These are phyloP conservation scores for Epinotia ramella DNA, from an alignment of 2,888 invertebrate genomes.

Conservation along the genomic window DNA sequence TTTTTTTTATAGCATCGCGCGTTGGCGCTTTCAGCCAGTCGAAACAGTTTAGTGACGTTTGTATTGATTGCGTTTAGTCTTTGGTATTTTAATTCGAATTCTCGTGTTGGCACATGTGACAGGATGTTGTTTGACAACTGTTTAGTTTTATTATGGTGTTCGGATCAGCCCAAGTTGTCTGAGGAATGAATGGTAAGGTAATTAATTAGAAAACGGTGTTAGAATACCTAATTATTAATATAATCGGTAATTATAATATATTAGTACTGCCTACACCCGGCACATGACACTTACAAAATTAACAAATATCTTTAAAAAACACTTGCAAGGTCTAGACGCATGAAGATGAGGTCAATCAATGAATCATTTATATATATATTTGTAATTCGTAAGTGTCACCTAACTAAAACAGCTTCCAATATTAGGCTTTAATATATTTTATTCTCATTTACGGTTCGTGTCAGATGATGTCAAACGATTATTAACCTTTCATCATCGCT, in stretches of 20 bases:
- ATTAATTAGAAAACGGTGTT: neutral
- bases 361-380: too few species aligned
- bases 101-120: conserved; percentile 50
- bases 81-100: conserved; percentile 62
- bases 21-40: conserved; percentile 50
- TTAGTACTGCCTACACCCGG: too few species aligned
- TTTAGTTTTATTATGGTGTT: conserved; percentile 22
- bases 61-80: conserved; percentile 48
- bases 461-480: neutral
- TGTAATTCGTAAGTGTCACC: too few species aligned
- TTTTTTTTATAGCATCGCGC: conserved; percentile 15
- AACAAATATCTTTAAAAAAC: too few species aligned
- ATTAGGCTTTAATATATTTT: too few species aligned
- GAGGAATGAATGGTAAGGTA: conserved; percentile 3
- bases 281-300: too few species aligned
- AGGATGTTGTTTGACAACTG: conserved; percentile 34
- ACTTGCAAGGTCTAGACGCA: too few species aligned
- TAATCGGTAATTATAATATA: too few species aligned
- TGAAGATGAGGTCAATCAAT: too few species aligned
- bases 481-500: neutral
- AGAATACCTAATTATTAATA: too few species aligned
- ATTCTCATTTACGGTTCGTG: neutral
- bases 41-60: conserved; percentile 57
- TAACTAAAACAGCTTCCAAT: too few species aligned
- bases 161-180: neutral